Percentiles rank a stretch among this genome's conserved stretches.
phyloP scores from a whole-genome alignment of 2,113 vertebrate species.

The Tychaedon coryphoeus region DNA sequence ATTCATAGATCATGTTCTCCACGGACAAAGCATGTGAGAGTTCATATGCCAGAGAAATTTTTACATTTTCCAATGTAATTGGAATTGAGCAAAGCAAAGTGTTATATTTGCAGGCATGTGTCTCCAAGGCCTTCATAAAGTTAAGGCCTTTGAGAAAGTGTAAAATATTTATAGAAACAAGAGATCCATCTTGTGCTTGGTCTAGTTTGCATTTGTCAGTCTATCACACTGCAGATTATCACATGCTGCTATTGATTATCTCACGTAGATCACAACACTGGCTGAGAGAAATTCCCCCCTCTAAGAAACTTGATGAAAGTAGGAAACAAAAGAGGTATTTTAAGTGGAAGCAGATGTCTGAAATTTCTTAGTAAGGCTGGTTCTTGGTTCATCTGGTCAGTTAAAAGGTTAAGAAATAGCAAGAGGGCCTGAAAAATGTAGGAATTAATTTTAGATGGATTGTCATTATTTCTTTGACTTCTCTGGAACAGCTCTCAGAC shows the following conservation, averaged over 20 bases:
- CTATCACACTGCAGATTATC: neutral
- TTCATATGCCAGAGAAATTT: neutral
- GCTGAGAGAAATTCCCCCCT: neutral
- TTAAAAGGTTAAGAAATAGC: neutral
- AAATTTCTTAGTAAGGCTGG: neutral
- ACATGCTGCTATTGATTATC: neutral
- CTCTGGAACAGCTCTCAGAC: neutral
- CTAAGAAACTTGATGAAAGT: neutral
- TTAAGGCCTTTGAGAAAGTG: neutral
- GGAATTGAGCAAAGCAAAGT: neutral
- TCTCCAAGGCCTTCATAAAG: neutral
- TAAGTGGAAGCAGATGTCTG: slow-evolving; percentile 37
- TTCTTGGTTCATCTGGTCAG: neutral
- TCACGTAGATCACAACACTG: neutral
- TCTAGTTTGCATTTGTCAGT: neutral
- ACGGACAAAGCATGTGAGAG: neutral
- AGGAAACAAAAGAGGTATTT: slow-evolving; percentile 2
- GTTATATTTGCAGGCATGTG: neutral
- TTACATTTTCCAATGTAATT: neutral
- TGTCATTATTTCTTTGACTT: neutral
- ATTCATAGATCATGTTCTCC: neutral
- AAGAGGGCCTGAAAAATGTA: neutral
- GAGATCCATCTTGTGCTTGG: neutral
- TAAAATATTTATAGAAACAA: neutral
- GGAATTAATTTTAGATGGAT: neutral